Percentiles rank a stretch among this genome's conserved stretches.
These are phyloP conservation scores for Lasioglossum vierecki DNA, from an alignment of 2,888 invertebrate species.

Conservation along the genomic window DNA sequence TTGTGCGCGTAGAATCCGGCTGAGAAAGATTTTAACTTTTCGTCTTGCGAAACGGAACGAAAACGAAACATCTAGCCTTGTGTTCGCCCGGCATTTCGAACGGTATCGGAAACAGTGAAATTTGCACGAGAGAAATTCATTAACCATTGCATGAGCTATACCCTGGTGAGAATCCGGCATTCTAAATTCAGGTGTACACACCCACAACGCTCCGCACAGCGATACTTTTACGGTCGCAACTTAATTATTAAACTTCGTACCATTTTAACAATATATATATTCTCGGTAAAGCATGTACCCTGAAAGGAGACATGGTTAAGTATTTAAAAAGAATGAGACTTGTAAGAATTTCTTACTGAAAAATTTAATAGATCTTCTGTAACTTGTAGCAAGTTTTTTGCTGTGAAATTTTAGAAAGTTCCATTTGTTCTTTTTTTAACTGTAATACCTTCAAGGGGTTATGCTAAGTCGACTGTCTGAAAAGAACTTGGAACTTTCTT, in stretches of 20 bases:
- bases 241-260: background rate
- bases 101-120: background rate
- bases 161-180: background rate
- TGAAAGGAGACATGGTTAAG: no score
- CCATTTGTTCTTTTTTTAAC: background rate
- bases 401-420: background rate
- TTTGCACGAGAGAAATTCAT: background rate
- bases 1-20: background rate
- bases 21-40: background rate
- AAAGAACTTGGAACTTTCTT: no score
- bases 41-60: background rate
- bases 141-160: background rate
- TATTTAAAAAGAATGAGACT: background rate
- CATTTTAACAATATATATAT: background rate
- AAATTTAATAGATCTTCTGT: background rate
- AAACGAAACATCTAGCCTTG: background rate
- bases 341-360: background rate
- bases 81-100: background rate
- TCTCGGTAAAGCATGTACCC: no score
- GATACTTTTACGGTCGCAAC: background rate
- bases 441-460: background rate
- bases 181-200: background rate
- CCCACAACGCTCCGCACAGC: background rate
- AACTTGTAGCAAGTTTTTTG: background rate
- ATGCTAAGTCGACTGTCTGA: background rate